Evolutionary conservation across 2,888 invertebrate species (phyloP).

Genomic region (Pandemis corylana): DNA sequence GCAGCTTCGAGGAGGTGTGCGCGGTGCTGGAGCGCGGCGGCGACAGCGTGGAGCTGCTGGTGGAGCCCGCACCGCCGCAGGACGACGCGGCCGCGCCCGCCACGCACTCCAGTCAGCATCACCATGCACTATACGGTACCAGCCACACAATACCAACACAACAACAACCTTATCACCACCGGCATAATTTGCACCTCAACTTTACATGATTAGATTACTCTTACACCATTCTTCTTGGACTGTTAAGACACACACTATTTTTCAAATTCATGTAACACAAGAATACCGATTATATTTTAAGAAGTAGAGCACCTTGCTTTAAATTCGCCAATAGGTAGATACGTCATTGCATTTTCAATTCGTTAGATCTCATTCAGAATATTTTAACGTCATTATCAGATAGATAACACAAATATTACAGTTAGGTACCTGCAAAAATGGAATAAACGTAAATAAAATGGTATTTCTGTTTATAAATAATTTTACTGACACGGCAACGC

Average conservation of each 20-base stretch:
- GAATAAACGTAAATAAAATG: not conserved
- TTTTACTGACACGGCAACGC: not conserved
- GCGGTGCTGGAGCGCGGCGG: conserved; percentile 95
- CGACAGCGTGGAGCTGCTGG: conserved; percentile 93
- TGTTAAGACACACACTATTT: not conserved
- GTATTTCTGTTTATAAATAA: not conserved
- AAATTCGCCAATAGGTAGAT: not conserved
- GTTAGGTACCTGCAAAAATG: not conserved
- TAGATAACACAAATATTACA: not conserved
- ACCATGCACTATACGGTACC: conserved; percentile 86
- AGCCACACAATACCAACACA: not conserved
- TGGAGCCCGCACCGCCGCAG: conserved; percentile 93
- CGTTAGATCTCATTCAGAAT: not conserved
- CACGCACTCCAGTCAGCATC: conserved; percentile 62
- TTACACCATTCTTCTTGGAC: not conserved
- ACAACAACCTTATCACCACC: not conserved
- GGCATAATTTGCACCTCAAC: not conserved
- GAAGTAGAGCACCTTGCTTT: conserved; percentile 1
- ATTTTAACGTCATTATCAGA: not conserved
- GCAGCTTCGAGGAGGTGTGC: conserved; percentile 97
- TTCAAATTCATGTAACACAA: not conserved
- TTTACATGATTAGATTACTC: not conserved
- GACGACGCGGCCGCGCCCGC: conserved; percentile 82
- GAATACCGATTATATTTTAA: not conserved
- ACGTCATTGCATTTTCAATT: not conserved